Evolutionary conservation across 2,797 vertebrate species (phyloP).

Genomic region (Sibirionetta formosa): DNA sequence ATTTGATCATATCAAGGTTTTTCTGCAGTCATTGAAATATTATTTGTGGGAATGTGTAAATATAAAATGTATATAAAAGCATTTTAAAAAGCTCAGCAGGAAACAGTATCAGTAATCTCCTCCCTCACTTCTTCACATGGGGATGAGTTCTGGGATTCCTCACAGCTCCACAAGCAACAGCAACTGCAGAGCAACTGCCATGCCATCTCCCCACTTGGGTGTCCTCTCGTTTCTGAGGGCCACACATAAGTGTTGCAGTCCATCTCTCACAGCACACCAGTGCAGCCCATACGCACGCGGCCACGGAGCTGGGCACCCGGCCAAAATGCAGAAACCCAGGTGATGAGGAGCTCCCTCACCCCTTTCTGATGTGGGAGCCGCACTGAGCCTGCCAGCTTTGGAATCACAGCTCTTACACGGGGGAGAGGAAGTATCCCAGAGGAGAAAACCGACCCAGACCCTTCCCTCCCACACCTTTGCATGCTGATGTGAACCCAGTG

Average conservation of each 20-base stretch:
- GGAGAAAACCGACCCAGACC: not conserved
- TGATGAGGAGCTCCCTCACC: not conserved
- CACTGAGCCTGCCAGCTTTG: not conserved
- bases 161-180: not conserved
- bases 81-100: not conserved
- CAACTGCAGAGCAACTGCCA: not conserved
- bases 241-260: not conserved
- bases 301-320: not conserved
- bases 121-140: not conserved
- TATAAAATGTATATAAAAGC: not conserved
- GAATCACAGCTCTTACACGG: accelerated
- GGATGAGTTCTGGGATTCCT: not conserved
- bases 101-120: not conserved
- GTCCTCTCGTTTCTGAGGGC: not conserved
- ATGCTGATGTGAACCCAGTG: accelerated
- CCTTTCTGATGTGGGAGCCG: not conserved
- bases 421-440: accelerated
- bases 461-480: not conserved
- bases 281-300: not conserved
- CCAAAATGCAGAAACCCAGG: not conserved
- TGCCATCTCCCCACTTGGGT: accelerated
- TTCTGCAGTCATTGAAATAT: not conserved
- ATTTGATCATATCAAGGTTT: not conserved
- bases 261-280: not conserved
- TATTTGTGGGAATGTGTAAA: not conserved